Conservation (phyloP, 2,113 vertebrate genomes). For the Myrmecophaga tridactyla region DNA sequence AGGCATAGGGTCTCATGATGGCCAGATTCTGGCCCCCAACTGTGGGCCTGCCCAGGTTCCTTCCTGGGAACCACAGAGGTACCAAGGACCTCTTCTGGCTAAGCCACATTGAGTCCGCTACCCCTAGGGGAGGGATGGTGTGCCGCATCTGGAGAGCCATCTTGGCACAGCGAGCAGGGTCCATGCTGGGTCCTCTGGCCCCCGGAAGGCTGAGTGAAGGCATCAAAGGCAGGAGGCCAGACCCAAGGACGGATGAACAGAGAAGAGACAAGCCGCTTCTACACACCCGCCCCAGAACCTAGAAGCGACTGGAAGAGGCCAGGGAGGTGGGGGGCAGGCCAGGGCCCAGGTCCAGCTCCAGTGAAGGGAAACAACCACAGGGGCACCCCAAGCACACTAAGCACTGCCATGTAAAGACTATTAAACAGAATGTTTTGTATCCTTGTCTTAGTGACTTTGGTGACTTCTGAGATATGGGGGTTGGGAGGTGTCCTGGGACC, state of each 20-base stretch:
- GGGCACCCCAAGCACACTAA: background rate
- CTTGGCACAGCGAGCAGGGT: constrained; percentile 76
- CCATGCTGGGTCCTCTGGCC: background rate
- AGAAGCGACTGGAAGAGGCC: background rate
- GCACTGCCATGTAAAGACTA: background rate
- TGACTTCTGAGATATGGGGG: no score
- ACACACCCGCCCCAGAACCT: background rate
- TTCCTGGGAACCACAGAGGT: background rate
- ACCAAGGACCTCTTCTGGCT: background rate
- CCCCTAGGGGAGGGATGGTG: constrained; percentile 87
- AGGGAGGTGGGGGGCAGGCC: background rate
- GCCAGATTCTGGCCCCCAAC: background rate
- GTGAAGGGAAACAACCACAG: background rate
- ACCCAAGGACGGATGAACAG: background rate
- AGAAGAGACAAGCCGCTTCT: background rate
- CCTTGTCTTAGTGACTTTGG: background rate
- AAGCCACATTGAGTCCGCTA: background rate
- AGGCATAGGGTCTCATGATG: background rate
- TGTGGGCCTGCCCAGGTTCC: background rate
- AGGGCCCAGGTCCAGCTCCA: background rate
- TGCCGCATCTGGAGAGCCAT: constrained; percentile 91
- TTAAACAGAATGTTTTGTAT: constrained; percentile 52
- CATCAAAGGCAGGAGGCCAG: background rate
- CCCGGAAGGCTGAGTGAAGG: constrained; percentile 32
- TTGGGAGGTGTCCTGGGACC: background rate